Conservation (phyloP, 2,888 invertebrate genomes). For the Cabera pusaria region DNA sequence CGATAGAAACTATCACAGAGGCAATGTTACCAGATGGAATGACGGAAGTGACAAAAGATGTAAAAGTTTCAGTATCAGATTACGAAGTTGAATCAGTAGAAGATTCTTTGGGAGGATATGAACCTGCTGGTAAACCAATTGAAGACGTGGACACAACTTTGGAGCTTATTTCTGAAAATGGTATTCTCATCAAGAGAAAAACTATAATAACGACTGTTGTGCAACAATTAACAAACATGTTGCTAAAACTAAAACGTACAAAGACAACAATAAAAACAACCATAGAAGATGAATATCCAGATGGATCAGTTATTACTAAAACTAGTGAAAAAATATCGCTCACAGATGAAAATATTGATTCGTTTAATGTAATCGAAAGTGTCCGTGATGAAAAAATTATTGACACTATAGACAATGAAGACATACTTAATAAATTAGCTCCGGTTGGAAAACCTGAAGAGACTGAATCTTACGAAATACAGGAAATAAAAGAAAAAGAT, state of each 20-base stretch:
- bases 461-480: slow-evolving; percentile 36
- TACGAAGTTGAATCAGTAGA: slow-evolving; percentile 41
- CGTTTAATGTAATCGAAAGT: slow-evolving; percentile 26
- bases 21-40: slow-evolving; percentile 61
- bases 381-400: slow-evolving; percentile 27
- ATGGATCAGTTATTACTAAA: slow-evolving; percentile 65
- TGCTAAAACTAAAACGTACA: slow-evolving; percentile 47
- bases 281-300: slow-evolving; percentile 68
- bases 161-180: slow-evolving; percentile 54
- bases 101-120: slow-evolving; percentile 46
- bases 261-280: slow-evolving; percentile 59
- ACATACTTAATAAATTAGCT: slow-evolving; percentile 34
- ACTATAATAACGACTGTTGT: slow-evolving; percentile 53
- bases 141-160: slow-evolving; percentile 47
- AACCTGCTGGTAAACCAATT: slow-evolving; percentile 46
- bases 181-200: slow-evolving; percentile 54
- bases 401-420: slow-evolving; percentile 16
- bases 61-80: slow-evolving; percentile 66
- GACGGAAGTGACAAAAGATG: slow-evolving; percentile 69
- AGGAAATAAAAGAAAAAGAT: slow-evolving; percentile 43
- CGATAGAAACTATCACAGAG: slow-evolving; percentile 66
- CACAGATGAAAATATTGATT: slow-evolving; percentile 48
- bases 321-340: slow-evolving; percentile 67
- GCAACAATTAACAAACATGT: slow-evolving; percentile 50
- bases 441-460: slow-evolving; percentile 42